Evolutionary conservation across 2,797 vertebrate genomes (phyloP).

Genomic region (Caiman crocodilus): DNA sequence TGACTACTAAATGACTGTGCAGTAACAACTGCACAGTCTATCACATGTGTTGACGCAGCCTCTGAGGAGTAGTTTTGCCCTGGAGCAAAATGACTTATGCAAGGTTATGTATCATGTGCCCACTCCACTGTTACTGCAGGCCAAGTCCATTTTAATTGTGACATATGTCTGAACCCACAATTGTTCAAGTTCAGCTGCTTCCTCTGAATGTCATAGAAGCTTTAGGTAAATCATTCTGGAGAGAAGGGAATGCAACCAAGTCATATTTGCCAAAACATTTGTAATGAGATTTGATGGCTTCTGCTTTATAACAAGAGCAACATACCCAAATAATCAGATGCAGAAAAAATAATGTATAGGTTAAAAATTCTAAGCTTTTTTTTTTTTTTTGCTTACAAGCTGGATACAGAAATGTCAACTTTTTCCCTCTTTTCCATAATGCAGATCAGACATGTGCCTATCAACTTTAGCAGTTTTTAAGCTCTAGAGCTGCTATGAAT

Average conservation of each 20-base stretch:
- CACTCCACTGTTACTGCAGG: too few species aligned
- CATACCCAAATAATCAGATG: background rate
- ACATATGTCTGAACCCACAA: background rate
- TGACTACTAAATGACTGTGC: too few species aligned
- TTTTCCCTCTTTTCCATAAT: background rate
- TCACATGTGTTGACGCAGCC: too few species aligned
- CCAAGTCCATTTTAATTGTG: too few species aligned
- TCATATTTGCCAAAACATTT: background rate
- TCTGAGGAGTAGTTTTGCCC: too few species aligned
- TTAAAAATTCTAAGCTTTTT: background rate
- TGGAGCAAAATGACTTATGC: too few species aligned
- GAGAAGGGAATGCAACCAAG: background rate
- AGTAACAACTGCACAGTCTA: too few species aligned
- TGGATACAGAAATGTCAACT: background rate
- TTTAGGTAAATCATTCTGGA: background rate
- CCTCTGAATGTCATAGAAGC: background rate
- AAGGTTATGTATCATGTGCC: too few species aligned
- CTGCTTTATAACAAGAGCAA: constrained; percentile 38
- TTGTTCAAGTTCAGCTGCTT: background rate
- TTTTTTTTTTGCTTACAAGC: background rate
- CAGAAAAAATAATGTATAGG: background rate
- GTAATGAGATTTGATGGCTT: constrained; percentile 10
- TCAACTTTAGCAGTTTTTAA: background rate
- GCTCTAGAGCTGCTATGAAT: background rate
- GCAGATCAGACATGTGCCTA: background rate